phyloP scores from a whole-genome alignment of 2,113 vertebrate species.

The Gobio gobio region DNA sequence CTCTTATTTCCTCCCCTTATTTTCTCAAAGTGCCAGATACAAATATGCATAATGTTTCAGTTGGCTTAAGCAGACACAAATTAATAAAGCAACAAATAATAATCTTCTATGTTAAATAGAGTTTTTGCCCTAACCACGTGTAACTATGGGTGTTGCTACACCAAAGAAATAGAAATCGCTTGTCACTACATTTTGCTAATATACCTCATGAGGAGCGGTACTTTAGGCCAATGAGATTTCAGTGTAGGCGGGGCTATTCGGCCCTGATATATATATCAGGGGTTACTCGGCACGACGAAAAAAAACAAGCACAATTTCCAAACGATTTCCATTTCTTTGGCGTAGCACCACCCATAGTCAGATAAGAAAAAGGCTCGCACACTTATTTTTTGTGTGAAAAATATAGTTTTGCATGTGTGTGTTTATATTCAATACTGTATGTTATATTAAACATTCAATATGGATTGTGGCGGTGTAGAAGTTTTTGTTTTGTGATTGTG shows the following conservation, averaged over 20 bases:
- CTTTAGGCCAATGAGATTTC: too few relatives aligned
- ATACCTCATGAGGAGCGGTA: too few relatives aligned
- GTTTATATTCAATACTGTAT: background rate
- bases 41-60: background rate
- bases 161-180: background rate
- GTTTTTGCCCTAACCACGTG: background rate
- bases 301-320: too few relatives aligned
- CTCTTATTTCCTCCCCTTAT: background rate
- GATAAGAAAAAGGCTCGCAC: background rate
- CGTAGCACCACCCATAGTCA: background rate
- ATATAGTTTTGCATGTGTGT: background rate
- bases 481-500: background rate
- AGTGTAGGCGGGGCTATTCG: too few relatives aligned
- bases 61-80: background rate
- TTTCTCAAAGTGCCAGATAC: background rate
- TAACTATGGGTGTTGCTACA: background rate
- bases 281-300: too few relatives aligned
- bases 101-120: background rate
- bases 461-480: background rate
- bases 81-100: background rate
- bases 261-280: too few relatives aligned
- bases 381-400: background rate
- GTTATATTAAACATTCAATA: background rate
- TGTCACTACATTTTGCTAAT: background rate
- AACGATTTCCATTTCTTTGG: too few relatives aligned